Base-by-base conservation (phyloP, 2,888 invertebrate genomes). In the Schrankia costaestrigalis region DNA sequence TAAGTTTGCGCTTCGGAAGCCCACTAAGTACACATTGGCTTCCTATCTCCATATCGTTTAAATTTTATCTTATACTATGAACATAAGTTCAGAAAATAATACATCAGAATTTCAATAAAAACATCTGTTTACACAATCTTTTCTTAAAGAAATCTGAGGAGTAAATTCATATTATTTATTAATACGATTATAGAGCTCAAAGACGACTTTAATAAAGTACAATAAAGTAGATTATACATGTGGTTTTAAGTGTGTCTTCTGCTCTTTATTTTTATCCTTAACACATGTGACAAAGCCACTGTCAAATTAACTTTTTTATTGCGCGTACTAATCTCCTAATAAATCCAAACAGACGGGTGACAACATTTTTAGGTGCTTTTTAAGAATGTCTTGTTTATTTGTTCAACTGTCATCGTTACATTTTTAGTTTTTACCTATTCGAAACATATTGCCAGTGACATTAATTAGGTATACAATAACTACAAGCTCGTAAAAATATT, bases 271-370 rank as follows among this genome's bases (percentile, higher is more conserved):
- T 74, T 69, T 61, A 65, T 67, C 65, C 63, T 61, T 60, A 63
- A 68, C 77, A 78, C 71, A 70, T 78, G 78, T 59, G 69, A 64
- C 62, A 58, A 43, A 57, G 60, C 67, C 67, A 56, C 68, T 71
- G 68, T 70, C 62, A 67, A 69, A 71, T 66, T 69, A 71, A 59
- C 66, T 74, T 76, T n/a, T 75, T 75, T 70, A 72, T 71, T 71
- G 56, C 63, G 49, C 58, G 38, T 50, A 59, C 56, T 78, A 78
- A 81, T 79, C 79, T 68, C 53, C 46, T 63, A 69, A 76, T 79
- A 78, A 76, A 78, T 73, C 44, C 38, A 22, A 35, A 28, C 15
- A 43, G 56, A 58, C 46, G 31, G 27, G 35, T 39, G 44, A 58
- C 59, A 58, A 45, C 43, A 26, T 28, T 46, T 46, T 49, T 43